Percentiles rank a stretch among this genome's conserved stretches.
Conservation (phyloP, 2,888 invertebrate species). For the Mesorhabditis belari region DNA sequence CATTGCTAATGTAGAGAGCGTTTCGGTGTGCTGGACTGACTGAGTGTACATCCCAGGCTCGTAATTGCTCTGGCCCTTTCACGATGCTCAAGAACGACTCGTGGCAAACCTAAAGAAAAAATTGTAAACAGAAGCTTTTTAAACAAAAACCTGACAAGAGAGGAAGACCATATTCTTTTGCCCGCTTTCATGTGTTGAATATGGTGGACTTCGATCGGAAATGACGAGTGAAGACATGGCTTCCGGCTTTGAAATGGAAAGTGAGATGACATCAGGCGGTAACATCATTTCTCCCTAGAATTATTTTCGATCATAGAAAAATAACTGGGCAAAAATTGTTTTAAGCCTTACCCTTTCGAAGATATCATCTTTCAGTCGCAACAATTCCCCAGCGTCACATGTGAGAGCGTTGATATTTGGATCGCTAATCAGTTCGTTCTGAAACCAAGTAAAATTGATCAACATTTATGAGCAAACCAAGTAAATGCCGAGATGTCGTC, state of each 20-base stretch:
- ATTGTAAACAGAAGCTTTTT: background rate
- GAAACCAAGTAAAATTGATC: background rate
- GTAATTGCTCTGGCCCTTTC: background rate
- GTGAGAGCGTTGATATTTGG: background rate
- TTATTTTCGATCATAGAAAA: no score
- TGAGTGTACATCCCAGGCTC: constrained; percentile 10
- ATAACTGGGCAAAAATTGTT: background rate
- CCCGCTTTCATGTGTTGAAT: no score
- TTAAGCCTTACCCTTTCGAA: background rate
- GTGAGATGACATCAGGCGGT: constrained; percentile 4
- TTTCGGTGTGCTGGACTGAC: constrained; percentile 9
- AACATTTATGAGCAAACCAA: constrained; percentile 7
- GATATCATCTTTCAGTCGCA: background rate
- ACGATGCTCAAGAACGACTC: constrained; percentile 11
- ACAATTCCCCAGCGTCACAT: background rate
- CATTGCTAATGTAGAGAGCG: constrained; percentile 2
- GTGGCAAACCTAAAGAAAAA: constrained; percentile 18
- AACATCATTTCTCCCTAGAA: background rate
- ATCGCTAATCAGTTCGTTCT: constrained; percentile 4
- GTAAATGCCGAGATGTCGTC: constrained; percentile 18
- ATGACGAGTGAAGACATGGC: constrained; percentile 14
- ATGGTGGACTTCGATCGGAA: background rate
- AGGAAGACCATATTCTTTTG: constrained; percentile 6
- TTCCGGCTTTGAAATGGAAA: constrained; percentile 7
- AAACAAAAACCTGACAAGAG: constrained; percentile 10